Base-by-base conservation (phyloP, 2,113 vertebrate species). In the Poeciliopsis occidentalis region DNA sequence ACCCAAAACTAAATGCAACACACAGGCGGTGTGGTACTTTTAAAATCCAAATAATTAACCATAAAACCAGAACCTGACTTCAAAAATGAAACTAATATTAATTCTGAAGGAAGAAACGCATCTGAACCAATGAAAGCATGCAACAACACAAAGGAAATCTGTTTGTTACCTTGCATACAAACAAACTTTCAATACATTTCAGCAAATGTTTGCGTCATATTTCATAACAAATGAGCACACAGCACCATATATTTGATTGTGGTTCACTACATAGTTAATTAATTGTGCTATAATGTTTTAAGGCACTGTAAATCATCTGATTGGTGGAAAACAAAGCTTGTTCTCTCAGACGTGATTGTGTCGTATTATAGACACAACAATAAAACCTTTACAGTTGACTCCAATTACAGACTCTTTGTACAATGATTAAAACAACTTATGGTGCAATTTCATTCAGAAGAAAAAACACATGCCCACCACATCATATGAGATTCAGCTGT, bases 371-470 rank as follows among this genome's bases (percentile, higher is more conserved):
- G n/a, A 37, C 30, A 11, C 15, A 69, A 65, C 47, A 34, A 19
- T 3, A 8, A 57, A 44, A 60, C 19, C 6, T 32, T 47, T 67
- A 64, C 26, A 67, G 73, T 69, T 70, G 75, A 64, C 39, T 60
- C 24, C 3, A 7, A 65, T 39, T 69, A 73, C 80, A 81, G 31
- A 44, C 24, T 70, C 72, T 60, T 51, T 71, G 75, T 47, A 47
- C 15, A 19, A 47, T 61, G 12, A 31, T 57, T 84, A 19, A 74
- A 75, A 61, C 27, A 71, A 47, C 44, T 47, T 17, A 19, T 17
- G 13, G 44, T n/a, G 4, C 4, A 5, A 37, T 37, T 60, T 19
- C 30, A 47, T 19, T 47, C 15, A 17, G 44, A 19, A 47, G 5
- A 47, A 17, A 61, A 57, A 71, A 24, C 62, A 76, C 51, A 61